Evolutionary conservation across 2,888 invertebrate genomes (phyloP).

Genomic region (Macrophya annulata): DNA sequence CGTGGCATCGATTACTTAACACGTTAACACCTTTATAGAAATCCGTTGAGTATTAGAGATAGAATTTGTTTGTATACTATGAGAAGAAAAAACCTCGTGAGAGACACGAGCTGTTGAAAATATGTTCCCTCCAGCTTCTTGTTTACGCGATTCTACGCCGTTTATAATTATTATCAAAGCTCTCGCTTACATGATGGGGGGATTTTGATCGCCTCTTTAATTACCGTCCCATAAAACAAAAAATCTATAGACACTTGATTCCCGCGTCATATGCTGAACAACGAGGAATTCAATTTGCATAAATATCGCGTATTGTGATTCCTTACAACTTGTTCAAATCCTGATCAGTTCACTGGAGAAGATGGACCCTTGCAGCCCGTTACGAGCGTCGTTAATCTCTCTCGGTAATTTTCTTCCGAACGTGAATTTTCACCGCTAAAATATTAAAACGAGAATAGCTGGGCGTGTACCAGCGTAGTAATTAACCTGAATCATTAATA

Average conservation of each 20-base stretch:
- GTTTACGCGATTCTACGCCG: background rate
- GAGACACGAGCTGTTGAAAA: slow-evolving; percentile 18
- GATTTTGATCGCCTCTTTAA: slow-evolving; percentile 26
- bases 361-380: background rate
- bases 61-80: background rate
- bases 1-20: slow-evolving; percentile 46
- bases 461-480: background rate
- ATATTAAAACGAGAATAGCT: slow-evolving; percentile 10
- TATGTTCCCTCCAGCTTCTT: background rate
- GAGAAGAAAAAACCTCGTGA: background rate
- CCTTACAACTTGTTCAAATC: background rate
- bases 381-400: background rate
- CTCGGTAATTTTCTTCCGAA: background rate
- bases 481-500: slow-evolving; percentile 56
- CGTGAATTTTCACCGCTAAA: background rate
- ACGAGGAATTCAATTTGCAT: slow-evolving; percentile 23
- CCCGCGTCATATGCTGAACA: background rate
- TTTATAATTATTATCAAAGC: background rate
- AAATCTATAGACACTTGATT: background rate
- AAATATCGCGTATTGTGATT: slow-evolving; percentile 5
- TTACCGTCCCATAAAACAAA: slow-evolving; percentile 2
- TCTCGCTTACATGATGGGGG: background rate
- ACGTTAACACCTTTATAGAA: slow-evolving; percentile 37
- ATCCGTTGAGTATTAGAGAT: background rate
- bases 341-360: background rate